phyloP scores from a whole-genome alignment of 1,140 invertebrate genomes.

The Apocrypta bakeri region DNA sequence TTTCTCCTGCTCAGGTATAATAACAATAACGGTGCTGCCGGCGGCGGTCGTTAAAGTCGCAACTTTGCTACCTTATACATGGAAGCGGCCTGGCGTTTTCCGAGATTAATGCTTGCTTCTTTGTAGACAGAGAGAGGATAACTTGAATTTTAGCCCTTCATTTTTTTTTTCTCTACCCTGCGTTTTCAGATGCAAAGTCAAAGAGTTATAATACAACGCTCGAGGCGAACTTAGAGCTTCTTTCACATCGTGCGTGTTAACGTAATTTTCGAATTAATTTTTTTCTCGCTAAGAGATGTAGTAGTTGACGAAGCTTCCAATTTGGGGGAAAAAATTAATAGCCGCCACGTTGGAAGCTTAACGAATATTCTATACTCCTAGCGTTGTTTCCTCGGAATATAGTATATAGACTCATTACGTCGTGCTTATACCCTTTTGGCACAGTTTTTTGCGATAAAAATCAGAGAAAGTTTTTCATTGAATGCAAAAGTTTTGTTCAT shows the following conservation, averaged over 20 bases:
- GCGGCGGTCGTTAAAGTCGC: not conserved
- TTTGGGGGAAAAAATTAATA: not conserved
- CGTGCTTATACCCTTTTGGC: not conserved
- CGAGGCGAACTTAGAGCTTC: too few relatives aligned
- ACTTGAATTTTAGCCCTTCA: not conserved
- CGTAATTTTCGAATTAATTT: too few relatives aligned
- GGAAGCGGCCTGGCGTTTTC: not conserved
- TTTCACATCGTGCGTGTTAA: too few relatives aligned
- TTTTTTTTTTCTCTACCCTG: too few relatives aligned
- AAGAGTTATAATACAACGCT: not conserved
- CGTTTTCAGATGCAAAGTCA: not conserved
- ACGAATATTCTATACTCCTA: not conserved
- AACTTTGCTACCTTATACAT: not conserved
- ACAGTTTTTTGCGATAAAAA: not conserved
- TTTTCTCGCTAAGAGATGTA: too few relatives aligned
- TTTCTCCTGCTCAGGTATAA: not conserved
- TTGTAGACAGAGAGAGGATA: not conserved
- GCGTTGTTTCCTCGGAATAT: not conserved
- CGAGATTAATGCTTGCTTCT: not conserved
- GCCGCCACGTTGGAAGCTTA: too few relatives aligned
- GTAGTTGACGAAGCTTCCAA: too few relatives aligned
- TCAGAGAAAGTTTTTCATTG: not conserved
- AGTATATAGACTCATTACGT: too few relatives aligned
- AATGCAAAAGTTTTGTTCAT: not conserved
- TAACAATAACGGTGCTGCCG: not conserved